Evolutionary conservation across 2,113 vertebrate species (phyloP).

Genomic region (Cephalopterus ornatus): DNA sequence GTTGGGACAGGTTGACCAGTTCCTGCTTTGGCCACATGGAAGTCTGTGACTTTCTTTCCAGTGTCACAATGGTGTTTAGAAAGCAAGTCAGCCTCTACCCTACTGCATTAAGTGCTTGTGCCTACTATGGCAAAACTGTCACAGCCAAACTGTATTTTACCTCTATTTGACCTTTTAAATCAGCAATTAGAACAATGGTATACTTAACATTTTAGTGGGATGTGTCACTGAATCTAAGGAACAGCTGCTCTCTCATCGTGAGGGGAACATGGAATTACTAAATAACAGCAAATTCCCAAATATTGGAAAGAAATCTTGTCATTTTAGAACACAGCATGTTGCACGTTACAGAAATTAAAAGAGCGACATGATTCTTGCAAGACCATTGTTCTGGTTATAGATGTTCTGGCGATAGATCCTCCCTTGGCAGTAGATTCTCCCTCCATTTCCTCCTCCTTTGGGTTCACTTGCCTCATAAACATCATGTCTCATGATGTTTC

Average conservation of each 20-base stretch:
- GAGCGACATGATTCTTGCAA: not conserved
- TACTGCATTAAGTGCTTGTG: not conserved
- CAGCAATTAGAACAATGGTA: not conserved
- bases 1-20: not conserved
- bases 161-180: not conserved
- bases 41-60: not conserved
- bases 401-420: not conserved
- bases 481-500: not conserved
- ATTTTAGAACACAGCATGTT: not conserved
- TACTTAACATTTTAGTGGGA: not conserved
- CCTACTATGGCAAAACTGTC: not conserved
- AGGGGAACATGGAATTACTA: not conserved
- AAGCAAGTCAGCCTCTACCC: not conserved
- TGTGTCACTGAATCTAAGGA: not conserved
- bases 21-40: not conserved
- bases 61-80: not conserved
- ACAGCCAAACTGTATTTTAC: not conserved
- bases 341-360: not conserved
- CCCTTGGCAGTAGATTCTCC: not conserved
- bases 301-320: not conserved
- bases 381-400: not conserved
- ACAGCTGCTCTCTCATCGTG: not conserved
- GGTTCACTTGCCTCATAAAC: not conserved
- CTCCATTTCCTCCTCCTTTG: not conserved
- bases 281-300: not conserved